Evolutionary conservation across 1,140 invertebrate genomes (phyloP).

Genomic region (Euglossa dilemma): DNA sequence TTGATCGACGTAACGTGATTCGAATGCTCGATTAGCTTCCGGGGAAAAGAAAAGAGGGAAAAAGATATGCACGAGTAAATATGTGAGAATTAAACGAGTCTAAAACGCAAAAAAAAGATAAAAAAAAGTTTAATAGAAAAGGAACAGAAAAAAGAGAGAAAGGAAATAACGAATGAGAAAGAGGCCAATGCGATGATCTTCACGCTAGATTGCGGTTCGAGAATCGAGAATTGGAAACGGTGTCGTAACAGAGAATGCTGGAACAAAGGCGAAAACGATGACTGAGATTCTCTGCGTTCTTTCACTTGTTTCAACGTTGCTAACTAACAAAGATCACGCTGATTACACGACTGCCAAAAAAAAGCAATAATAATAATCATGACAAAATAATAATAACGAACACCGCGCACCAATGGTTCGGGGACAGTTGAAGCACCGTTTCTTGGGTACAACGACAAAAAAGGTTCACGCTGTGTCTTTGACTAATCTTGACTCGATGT

Average conservation of each 20-base stretch:
- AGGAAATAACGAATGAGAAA: not conserved
- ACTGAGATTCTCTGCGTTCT: slow-evolving; percentile 16
- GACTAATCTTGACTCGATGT: slow-evolving; percentile 11
- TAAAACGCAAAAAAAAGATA: not conserved
- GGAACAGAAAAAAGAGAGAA: not conserved
- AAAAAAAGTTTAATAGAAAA: no score
- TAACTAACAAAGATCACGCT: slow-evolving; percentile 46
- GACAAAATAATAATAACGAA: not conserved
- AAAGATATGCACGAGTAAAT: no score
- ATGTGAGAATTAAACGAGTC: not conserved
- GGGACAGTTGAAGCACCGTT: slow-evolving; percentile 48
- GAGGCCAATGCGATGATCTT: no score
- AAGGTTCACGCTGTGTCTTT: slow-evolving; percentile 32
- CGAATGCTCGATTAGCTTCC: slow-evolving; percentile 6
- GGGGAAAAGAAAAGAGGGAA: not conserved
- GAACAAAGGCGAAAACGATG: slow-evolving; percentile 41
- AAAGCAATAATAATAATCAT: not conserved
- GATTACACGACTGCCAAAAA: slow-evolving; percentile 25
- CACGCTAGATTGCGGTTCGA: not conserved
- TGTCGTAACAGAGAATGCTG: not conserved
- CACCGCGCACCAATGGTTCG: slow-evolving; percentile 52
- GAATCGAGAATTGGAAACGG: not conserved
- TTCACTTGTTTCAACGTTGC: not conserved
- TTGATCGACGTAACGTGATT: not conserved
- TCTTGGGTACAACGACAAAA: slow-evolving; percentile 15